Evolutionary conservation across 2,113 vertebrate genomes (phyloP), one percentile per base, ranked within the genome.

Genomic region (Emberiza fucata): DNA sequence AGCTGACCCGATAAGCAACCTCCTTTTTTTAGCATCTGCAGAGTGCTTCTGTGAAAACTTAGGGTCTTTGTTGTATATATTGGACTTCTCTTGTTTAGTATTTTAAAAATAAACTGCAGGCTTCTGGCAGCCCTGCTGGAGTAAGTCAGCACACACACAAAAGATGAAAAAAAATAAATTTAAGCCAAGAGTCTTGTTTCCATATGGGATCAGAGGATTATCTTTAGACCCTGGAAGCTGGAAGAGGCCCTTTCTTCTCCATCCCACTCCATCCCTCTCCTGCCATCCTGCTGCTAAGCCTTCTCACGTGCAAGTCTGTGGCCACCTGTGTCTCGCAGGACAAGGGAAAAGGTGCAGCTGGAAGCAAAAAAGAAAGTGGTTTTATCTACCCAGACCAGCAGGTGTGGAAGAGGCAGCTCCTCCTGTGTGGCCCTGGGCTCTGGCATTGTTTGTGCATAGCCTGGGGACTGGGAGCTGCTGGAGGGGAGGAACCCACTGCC

Each of bases 51-150:
- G 42, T 80, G 40, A 71, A 90, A 90, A 69, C 71, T 27, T 71
- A 8, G 37, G 18, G 66, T 59, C 59, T 84, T 90, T 85, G 68
- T 90, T 95, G 54, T 81, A 57, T 81, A 53, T 85, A 53, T 59
- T 88, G 71, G 76, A 88, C 88, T 92, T 91, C 53, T 88, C 79
- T 77, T 95, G 61, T 77, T 90, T 95, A 72, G 72, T 61, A 69
- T 76, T 96, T 95, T 87, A 88, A 94, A 97, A 97, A 95, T 95
- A 97, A 95, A 72, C 90, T 35, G 19, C 1, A 3, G 83, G 53
- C 83, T 83, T 83, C 91, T 92, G 92, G 91, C 92, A 92, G 81
- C 81, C 37, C 70, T 53, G 60, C 89, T 94, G 86, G 77, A 84
- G 21, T 81, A 94, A 92, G n/a, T 92, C 73, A 79, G 83, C 78